phyloP scores from a whole-genome alignment of 2,113 vertebrate genomes.

The Macaca nemestrina region DNA sequence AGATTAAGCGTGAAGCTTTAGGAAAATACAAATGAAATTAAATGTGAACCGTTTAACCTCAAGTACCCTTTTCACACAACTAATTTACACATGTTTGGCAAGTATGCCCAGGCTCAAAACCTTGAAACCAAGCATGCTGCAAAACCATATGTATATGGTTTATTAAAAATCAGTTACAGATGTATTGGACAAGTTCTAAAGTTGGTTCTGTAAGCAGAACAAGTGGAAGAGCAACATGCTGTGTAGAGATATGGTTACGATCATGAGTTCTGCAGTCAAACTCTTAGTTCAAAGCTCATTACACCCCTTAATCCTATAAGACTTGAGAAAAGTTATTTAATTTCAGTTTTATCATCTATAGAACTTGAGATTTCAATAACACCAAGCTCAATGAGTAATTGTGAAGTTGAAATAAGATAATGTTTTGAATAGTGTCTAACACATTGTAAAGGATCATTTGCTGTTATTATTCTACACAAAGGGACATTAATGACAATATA shows the following conservation, averaged over 20 bases:
- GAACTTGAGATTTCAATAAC: background rate
- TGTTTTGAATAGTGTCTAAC: background rate
- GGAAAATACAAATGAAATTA: slow-evolving; percentile 17
- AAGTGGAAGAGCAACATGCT: background rate
- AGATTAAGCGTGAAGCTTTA: background rate
- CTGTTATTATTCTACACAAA: background rate
- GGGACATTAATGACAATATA: background rate
- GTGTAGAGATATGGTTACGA: background rate
- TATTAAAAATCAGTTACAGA: slow-evolving; percentile 43
- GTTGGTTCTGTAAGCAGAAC: slow-evolving; percentile 31
- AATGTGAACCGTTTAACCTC: slow-evolving; percentile 59
- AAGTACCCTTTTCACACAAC: slow-evolving; percentile 44
- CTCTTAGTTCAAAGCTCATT: background rate
- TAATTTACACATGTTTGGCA: slow-evolving; percentile 64
- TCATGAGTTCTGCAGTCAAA: background rate
- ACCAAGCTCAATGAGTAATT: background rate
- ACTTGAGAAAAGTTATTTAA: background rate
- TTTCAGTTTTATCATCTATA: background rate
- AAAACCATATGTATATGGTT: slow-evolving; percentile 46
- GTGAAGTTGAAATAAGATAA: background rate
- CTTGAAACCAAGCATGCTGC: slow-evolving; percentile 46
- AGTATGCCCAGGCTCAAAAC: slow-evolving; percentile 51
- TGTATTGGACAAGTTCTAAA: slow-evolving; percentile 1
- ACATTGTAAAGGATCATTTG: background rate
- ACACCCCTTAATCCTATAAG: background rate